Base-by-base conservation (phyloP, 2,113 vertebrate species). In the Syrrhaptes paradoxus region DNA sequence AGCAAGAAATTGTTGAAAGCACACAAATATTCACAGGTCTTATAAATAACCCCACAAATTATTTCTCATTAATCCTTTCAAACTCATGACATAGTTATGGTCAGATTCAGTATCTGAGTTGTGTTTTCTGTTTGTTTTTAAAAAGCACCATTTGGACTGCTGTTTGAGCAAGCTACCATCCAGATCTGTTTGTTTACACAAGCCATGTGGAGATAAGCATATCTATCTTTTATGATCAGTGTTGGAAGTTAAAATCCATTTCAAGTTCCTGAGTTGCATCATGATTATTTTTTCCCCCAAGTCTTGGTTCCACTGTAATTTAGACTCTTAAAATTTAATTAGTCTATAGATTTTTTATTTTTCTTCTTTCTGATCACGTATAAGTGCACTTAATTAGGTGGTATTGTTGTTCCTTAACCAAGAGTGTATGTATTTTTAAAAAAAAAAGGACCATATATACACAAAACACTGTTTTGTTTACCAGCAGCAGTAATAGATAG, bases 1-100 rank as follows among this genome's bases (percentile, higher is more conserved):
- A 41, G 34, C 14, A 51, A 38, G 22, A 18, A 61, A 26, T 32
- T 38, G 20, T 15, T 51, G 52, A 67, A 85, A 93, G 28, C 15
- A 17, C 15, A 17, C 24, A 38, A 34, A 58, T 62, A n/a, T 34
- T 58, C 48, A 45, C 36, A n/a, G 19, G 46, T 70, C 14, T 43
- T 67, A 34, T 28, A 32, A 63, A 51, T 55, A 82, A 67, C 13
- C 9, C 29, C 38, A 54, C 13, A 14, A 34, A 32, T 74, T 48
- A 28, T 52, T 76, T 76, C 63, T 71, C 28, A 34, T 36, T 67
- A 29, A 45, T 77, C 26, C 31, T 61, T 76, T 77, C 61, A 45
- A 76, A 67, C 29, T 75, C 0, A 1, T n/a, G 18, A 18, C 0
- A 3, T 67, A 36, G 43, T 49, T 92, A 28, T 4, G 10, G 24